Evolutionary conservation across 2,113 vertebrate genomes (phyloP), one percentile per base, ranked within the genome.

Genomic region (Miniopterus natalensis): DNA sequence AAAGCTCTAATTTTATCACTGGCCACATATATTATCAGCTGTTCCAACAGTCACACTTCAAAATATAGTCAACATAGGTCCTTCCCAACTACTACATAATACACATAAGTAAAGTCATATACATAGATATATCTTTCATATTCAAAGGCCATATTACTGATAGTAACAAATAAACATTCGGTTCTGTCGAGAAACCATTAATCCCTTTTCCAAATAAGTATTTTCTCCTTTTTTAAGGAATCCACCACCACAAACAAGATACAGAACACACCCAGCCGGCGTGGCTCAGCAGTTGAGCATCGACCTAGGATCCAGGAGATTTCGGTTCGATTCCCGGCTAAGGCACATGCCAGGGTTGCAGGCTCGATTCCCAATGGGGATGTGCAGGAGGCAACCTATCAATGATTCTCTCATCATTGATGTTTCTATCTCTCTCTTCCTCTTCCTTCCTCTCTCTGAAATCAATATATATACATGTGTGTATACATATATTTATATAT

Each of bases 1-100:
- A 79, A 61, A 90, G 15, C 63, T 84, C 27, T 85, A 79, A 78
- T 85, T 71, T 80, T 91, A 85, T 86, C 53, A 91, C 36, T 73
- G 36, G 15, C 45, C 73, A 86, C 63, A 90, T 77, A 77, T 21
- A 79, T 31, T 90, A 68, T 61, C 63, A 83, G 53, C 55, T 79
- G 42, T 74, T 86, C 66, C 55, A 93, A 86, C 25, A 61, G 49
- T 87, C 59, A 83, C 65, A 87, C 47, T 49, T 87, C 70, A 70
- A 93, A 88, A 78, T 36, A 49, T 5, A 95, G 51, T 61, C 61
- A 89, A 57, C 40, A 92, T 8, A 86, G 45, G 61, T 92, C 73
- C 40, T 86, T 65, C 40, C 65, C 74, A 90, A 84, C 12, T 70
- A 36, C 80, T 40, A 93, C 29, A 40, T 73, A 55, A 86, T 27